Conservation (phyloP, 2,113 vertebrate genomes). For the Lipophrys pholis region DNA sequence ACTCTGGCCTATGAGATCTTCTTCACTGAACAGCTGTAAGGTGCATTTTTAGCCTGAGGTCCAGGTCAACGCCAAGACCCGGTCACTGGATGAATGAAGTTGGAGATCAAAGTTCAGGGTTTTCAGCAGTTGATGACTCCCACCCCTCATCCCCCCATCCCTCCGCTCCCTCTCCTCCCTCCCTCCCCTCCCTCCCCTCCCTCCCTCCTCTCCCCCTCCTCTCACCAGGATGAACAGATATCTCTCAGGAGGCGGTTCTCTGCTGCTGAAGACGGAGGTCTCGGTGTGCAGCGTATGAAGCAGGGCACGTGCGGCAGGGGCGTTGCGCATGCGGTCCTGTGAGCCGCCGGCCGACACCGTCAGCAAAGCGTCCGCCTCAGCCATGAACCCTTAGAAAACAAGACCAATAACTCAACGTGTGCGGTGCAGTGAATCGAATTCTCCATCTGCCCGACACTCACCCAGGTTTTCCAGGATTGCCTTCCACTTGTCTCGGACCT, state of each 20-base stretch:
- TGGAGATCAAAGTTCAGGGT: conserved; percentile 1
- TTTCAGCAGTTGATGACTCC: background rate
- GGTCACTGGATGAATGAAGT: background rate
- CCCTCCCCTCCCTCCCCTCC: no score
- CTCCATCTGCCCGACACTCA: conserved; percentile 38
- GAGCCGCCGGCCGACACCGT: conserved; percentile 79
- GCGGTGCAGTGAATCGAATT: background rate
- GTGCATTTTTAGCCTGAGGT: background rate
- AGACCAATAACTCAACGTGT: background rate
- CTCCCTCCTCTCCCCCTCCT: background rate
- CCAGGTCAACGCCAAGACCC: background rate
- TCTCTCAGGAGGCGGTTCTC: conserved; percentile 84
- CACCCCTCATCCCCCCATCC: background rate
- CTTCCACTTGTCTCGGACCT: conserved; percentile 87
- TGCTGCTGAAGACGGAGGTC: conserved; percentile 82
- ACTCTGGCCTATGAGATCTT: rapidly evolving
- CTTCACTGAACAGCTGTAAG: background rate
- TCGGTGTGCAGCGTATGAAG: conserved; percentile 79
- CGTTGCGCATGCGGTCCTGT: conserved; percentile 83
- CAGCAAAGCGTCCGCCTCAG: conserved; percentile 85
- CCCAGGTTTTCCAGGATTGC: conserved; percentile 85
- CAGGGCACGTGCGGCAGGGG: conserved; percentile 76
- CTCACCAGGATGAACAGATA: conserved; percentile 89
- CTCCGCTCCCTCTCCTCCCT: conserved; percentile 30
- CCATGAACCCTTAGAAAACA: conserved; percentile 81